phyloP scores from a whole-genome alignment of 2,113 vertebrate species.

The Syngnathus typhle region DNA sequence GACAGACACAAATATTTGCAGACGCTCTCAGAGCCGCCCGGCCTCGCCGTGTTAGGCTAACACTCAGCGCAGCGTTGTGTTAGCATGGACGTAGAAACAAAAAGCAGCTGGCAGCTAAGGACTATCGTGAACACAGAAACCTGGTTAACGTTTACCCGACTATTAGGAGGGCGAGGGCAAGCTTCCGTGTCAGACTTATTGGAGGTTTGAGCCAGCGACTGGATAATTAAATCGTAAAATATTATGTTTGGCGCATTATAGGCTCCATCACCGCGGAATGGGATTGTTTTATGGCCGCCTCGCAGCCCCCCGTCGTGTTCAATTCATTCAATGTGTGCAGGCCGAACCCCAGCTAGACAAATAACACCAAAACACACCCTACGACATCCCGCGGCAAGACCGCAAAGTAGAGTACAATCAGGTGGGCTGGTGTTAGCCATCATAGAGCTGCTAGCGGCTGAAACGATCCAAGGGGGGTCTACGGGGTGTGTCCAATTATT shows the following conservation, averaged over 20 bases:
- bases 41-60: background rate
- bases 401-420: background rate
- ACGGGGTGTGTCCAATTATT: slow-evolving; percentile 4
- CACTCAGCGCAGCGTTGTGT: slow-evolving; percentile 9
- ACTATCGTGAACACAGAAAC: slow-evolving; percentile 7
- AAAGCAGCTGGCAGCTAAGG: slow-evolving; percentile 18
- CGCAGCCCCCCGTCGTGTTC: background rate
- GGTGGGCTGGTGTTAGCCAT: background rate
- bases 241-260: background rate
- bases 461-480: background rate
- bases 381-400: background rate
- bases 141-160: slow-evolving; percentile 9
- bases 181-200: background rate
- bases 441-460: background rate
- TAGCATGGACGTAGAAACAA: slow-evolving; percentile 43
- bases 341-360: background rate
- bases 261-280: background rate
- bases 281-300: background rate
- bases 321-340: background rate
- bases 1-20: slow-evolving; percentile 4
- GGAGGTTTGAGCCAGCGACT: background rate
- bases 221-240: slow-evolving; percentile 1
- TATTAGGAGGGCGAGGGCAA: background rate
- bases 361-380: background rate
- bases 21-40: background rate